These are phyloP conservation scores for Tetragonisca angustula DNA, from an alignment of 2,888 invertebrate genomes.

Conservation along the genomic window DNA sequence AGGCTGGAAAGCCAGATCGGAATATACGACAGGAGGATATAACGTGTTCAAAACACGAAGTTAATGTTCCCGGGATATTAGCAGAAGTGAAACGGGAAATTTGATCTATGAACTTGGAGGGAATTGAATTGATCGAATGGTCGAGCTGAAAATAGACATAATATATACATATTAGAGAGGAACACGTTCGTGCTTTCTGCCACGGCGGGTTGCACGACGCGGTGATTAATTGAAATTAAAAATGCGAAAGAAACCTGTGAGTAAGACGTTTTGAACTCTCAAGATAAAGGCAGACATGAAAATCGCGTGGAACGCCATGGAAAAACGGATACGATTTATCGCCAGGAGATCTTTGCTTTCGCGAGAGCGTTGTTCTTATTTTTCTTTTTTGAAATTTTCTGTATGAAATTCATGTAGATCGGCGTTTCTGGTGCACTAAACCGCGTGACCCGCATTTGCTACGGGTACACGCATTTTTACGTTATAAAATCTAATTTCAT, in stretches of 20 bases:
- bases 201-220: no score
- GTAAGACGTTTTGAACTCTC: neutral
- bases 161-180: neutral
- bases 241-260: neutral
- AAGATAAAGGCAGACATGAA: neutral
- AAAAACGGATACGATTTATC: neutral
- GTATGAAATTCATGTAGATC: neutral
- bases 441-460: neutral
- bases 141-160: neutral
- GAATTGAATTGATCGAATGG: neutral
- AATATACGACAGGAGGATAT: conserved; percentile 15
- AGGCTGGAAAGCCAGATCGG: conserved; percentile 7
- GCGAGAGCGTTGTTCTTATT: neutral
- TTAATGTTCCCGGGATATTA: conserved; percentile 15
- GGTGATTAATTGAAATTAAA: neutral
- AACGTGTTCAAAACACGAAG: conserved; percentile 3
- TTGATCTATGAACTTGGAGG: conserved; percentile 14
- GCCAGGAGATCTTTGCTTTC: neutral
- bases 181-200: neutral
- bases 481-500: conserved; percentile 11
- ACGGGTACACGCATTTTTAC: neutral
- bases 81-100: neutral
- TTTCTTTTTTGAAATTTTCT: neutral
- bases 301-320: neutral
- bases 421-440: neutral